These are phyloP conservation scores for Serinus canaria DNA, from an alignment of 2,113 vertebrate genomes.

Conservation along the genomic window DNA sequence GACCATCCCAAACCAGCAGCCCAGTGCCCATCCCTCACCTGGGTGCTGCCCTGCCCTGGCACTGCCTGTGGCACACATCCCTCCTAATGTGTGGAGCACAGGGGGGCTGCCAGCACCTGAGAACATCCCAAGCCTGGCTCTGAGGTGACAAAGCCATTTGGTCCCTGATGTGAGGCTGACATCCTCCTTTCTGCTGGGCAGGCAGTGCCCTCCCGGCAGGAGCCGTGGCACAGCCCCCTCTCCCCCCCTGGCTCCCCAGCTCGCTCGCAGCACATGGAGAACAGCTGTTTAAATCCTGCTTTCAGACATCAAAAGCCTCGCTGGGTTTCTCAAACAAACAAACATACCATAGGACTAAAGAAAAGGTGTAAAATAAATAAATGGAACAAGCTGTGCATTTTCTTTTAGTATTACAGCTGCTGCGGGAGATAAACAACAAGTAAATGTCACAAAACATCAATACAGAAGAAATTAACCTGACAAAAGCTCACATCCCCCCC, in stretches of 20 bases:
- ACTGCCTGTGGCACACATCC: not conserved
- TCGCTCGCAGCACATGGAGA: slow-evolving; percentile 18
- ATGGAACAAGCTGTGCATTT: slow-evolving; percentile 74
- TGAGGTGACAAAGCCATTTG: not conserved
- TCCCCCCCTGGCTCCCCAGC: not conserved
- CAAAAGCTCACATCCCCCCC: slow-evolving; percentile 59
- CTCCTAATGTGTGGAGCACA: accelerated
- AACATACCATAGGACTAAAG: slow-evolving; percentile 73
- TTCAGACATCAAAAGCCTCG: slow-evolving; percentile 75
- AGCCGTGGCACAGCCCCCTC: not conserved
- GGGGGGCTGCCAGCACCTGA: not conserved
- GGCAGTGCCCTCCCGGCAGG: not conserved
- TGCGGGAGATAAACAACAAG: slow-evolving; percentile 77
- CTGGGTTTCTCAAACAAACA: slow-evolving; percentile 78
- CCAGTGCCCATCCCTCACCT: not conserved
- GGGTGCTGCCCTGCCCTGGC: accelerated
- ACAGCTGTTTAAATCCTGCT: slow-evolving; percentile 73
- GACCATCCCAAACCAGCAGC: accelerated
- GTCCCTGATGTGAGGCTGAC: not conserved
- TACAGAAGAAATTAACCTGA: slow-evolving; percentile 77
- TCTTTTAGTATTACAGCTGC: slow-evolving; percentile 75
- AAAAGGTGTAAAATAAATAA: slow-evolving; percentile 81
- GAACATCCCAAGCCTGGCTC: accelerated
- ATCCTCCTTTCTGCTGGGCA: not conserved
- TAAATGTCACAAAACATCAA: slow-evolving; percentile 79